phyloP scores from a whole-genome alignment of 2,113 vertebrate species.

The Morone chrysops region DNA sequence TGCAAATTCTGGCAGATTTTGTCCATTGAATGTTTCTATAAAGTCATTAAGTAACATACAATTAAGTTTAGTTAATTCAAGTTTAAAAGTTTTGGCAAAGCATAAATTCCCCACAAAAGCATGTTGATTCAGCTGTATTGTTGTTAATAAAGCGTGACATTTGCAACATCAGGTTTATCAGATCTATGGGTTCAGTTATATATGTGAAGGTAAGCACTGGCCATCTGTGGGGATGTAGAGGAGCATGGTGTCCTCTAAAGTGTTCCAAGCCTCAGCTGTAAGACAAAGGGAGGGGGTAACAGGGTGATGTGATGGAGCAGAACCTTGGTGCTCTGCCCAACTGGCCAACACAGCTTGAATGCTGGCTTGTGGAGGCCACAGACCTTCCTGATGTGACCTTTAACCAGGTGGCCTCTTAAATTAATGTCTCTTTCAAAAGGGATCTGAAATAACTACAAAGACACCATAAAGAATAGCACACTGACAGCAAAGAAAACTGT shows the following conservation, averaged over 20 bases:
- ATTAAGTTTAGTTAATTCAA: slow-evolving; percentile 2
- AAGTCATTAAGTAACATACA: not conserved
- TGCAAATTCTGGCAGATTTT: not conserved
- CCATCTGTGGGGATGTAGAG: slow-evolving; percentile 70
- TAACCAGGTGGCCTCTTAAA: slow-evolving; percentile 53
- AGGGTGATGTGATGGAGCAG: slow-evolving; percentile 65
- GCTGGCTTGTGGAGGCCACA: slow-evolving; percentile 48
- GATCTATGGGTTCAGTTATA: slow-evolving; percentile 36
- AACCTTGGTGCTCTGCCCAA: slow-evolving; percentile 73
- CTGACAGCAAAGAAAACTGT: slow-evolving; percentile 17
- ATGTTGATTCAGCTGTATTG: slow-evolving; percentile 39
- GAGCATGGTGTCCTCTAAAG: slow-evolving; percentile 72
- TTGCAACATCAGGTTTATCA: slow-evolving; percentile 13
- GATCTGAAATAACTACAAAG: not conserved
- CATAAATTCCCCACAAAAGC: slow-evolving; percentile 22
- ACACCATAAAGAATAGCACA: slow-evolving; percentile 11
- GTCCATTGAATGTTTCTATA: not conserved
- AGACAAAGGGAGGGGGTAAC: slow-evolving; percentile 53
- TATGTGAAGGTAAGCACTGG: slow-evolving; percentile 31
- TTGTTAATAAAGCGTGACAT: slow-evolving; percentile 25
- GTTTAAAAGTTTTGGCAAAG: slow-evolving; percentile 13
- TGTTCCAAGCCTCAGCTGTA: slow-evolving; percentile 49
- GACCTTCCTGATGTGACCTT: slow-evolving; percentile 49
- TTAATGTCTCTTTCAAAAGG: slow-evolving; percentile 27
- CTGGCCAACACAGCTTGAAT: slow-evolving; percentile 73